phyloP scores from a whole-genome alignment of 2,888 invertebrate species.

The Nasonovia ribisnigri region DNA sequence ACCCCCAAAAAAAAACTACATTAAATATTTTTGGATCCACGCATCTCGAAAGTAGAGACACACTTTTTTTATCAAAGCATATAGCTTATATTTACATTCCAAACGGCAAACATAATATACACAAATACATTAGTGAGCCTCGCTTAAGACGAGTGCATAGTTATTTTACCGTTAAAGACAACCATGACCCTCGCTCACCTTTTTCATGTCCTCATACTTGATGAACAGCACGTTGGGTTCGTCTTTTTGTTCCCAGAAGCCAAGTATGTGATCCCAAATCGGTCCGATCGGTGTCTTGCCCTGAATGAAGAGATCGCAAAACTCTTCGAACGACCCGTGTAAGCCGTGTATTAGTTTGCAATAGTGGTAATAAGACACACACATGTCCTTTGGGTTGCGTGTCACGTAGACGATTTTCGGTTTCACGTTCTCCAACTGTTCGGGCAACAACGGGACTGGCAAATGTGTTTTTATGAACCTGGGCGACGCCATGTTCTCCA shows the following conservation, averaged over 20 bases:
- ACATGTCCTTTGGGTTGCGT: conserved; percentile 91
- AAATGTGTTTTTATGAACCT: conserved; percentile 83
- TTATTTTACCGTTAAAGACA: background rate
- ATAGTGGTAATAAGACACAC: conserved; percentile 90
- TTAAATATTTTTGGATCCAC: background rate
- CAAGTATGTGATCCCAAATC: conserved; percentile 76
- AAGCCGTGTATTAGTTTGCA: conserved; percentile 79
- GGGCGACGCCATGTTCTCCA: conserved; percentile 78
- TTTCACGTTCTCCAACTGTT: conserved; percentile 75
- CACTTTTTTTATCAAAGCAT: background rate
- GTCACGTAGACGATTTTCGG: conserved; percentile 89
- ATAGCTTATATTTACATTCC: background rate
- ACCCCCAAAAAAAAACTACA: background rate
- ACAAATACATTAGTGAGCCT: too few species aligned
- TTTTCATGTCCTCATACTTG: conserved; percentile 86
- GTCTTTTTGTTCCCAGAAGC: conserved; percentile 77
- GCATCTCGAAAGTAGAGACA: background rate
- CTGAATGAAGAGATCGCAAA: conserved; percentile 80
- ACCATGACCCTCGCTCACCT: conserved; percentile 68
- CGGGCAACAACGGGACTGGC: conserved; percentile 80
- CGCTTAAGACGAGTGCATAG: too few species aligned
- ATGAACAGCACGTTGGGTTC: conserved; percentile 82
- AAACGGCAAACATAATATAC: background rate
- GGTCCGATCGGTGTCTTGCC: conserved; percentile 74
- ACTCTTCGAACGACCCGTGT: conserved; percentile 78